Evolutionary conservation across 2,113 vertebrate species (phyloP).

Genomic region (Ornithorhynchus anatinus): DNA sequence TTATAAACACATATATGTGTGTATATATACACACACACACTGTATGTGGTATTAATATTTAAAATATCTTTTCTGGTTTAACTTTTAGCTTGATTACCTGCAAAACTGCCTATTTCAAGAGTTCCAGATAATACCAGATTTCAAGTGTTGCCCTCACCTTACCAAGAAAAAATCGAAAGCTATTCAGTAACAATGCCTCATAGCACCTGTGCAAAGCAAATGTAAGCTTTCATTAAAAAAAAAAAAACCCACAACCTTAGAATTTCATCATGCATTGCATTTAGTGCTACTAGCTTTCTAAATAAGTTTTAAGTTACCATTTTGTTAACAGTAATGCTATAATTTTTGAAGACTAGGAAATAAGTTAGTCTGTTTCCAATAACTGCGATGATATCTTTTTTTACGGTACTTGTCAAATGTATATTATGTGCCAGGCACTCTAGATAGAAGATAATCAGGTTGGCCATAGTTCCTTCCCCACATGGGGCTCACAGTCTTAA

Average conservation of each 20-base stretch:
- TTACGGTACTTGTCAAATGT: background rate
- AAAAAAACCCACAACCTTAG: background rate
- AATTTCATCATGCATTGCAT: background rate
- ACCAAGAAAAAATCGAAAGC: conserved; percentile 11
- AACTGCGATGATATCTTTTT: background rate
- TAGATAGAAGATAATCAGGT: background rate
- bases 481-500: background rate
- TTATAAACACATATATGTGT: background rate
- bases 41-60: background rate
- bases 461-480: background rate
- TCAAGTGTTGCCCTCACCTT: conserved; percentile 29
- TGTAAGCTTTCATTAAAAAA: conserved; percentile 30
- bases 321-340: background rate
- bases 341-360: background rate
- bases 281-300: background rate
- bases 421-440: background rate
- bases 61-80: conserved; percentile 15
- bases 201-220: background rate
- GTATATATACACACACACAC: background rate
- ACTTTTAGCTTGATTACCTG: background rate
- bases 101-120: conserved; percentile 43
- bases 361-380: background rate
- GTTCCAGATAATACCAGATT: conserved; percentile 32
- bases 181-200: background rate
- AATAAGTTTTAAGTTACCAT: background rate